phyloP scores from a whole-genome alignment of 2,797 vertebrate genomes.

The Agapornis canus region DNA sequence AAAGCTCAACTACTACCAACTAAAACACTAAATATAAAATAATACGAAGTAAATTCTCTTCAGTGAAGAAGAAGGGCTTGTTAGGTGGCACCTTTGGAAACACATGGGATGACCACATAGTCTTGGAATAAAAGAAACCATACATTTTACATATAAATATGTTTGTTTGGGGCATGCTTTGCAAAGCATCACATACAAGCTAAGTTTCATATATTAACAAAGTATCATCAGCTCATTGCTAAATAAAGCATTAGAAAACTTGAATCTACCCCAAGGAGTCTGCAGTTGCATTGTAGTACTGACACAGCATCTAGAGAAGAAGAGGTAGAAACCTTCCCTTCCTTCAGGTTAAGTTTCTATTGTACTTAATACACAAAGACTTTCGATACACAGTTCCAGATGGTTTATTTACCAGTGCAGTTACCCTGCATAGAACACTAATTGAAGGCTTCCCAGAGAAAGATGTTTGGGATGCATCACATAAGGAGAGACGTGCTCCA shows the following conservation, averaged over 20 bases:
- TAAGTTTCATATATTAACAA: neutral
- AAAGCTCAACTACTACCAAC: constrained; percentile 18
- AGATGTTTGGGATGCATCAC: neutral
- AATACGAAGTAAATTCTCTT: neutral
- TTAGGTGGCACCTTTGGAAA: neutral
- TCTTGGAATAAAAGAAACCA: neutral
- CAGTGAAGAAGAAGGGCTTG: neutral
- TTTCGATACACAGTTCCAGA: neutral
- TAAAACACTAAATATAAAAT: neutral
- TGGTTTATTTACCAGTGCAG: neutral
- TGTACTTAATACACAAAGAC: fast-evolving
- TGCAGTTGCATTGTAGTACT: neutral
- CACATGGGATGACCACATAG: neutral
- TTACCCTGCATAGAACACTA: neutral
- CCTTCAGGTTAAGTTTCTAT: neutral
- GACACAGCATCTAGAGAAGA: neutral
- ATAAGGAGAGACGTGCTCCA: neutral
- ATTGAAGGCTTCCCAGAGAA: neutral
- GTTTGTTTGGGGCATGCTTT: neutral
- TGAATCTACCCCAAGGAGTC: neutral
- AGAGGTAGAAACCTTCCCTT: neutral
- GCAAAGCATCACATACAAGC: neutral
- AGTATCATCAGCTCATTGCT: neutral
- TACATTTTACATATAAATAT: neutral
- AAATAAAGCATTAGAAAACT: neutral